Percentiles rank a stretch among this genome's conserved stretches.
These are phyloP conservation scores for Malurus cyaneus DNA, from an alignment of 2,113 vertebrate species.

Conservation along the genomic window DNA sequence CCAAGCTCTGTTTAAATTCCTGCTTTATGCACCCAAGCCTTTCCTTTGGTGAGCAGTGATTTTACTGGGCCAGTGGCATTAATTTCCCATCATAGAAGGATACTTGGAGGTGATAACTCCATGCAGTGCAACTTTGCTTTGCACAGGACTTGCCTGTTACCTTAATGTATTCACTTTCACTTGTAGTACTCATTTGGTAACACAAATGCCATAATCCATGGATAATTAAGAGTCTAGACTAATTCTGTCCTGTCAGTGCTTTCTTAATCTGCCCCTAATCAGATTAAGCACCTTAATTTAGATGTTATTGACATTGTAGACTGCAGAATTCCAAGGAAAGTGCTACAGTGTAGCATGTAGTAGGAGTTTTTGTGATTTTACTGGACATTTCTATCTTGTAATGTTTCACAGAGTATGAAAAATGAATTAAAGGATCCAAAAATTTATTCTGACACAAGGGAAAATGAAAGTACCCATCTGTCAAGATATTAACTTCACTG, in stretches of 20 bases:
- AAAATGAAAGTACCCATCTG: not conserved
- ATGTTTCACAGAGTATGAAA: not conserved
- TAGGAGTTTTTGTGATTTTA: not conserved
- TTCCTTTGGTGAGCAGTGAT: not conserved
- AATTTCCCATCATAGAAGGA: not conserved
- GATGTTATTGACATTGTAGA: not conserved
- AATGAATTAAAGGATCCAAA: not conserved
- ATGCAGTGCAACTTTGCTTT: not conserved
- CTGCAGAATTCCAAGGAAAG: not conserved
- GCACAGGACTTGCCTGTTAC: not conserved
- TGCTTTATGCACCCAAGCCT: not conserved
- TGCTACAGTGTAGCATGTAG: not conserved
- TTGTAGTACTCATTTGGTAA: slow-evolving; percentile 11
- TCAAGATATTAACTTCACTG: not conserved
- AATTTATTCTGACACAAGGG: not conserved
- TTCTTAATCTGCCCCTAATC: slow-evolving; percentile 22
- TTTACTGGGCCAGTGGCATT: not conserved
- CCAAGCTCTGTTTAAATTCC: not conserved
- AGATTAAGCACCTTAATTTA: slow-evolving; percentile 47
- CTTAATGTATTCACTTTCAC: not conserved
- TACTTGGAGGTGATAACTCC: not conserved
- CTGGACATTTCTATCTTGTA: not conserved
- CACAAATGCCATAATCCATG: slow-evolving; percentile 26
- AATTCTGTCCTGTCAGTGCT: slow-evolving; percentile 25
- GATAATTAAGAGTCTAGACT: slow-evolving; percentile 36